Base-by-base conservation (phyloP, 2,888 invertebrate species). In the Conomelus anceps region DNA sequence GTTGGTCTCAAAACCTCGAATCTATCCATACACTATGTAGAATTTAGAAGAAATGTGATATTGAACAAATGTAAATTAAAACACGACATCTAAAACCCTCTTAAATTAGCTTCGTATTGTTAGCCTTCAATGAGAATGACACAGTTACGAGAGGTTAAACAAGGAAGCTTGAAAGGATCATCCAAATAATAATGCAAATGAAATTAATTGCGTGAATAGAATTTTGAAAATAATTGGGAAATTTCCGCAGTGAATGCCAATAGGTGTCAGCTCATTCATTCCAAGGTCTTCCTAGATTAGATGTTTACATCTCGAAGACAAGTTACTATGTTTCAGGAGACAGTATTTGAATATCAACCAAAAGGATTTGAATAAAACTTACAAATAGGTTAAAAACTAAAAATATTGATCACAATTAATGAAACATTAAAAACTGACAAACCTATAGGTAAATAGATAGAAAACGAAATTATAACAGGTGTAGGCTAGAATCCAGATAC, bases 301-400 rank as follows among this genome's bases (percentile, higher is more conserved):
- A n/a, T 63, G 63, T 63, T 86, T 88, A 89, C 86, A 87, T 84
- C 85, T 23, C 88, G 88, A 85, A 86, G 85, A 88, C 85, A 89
- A 41, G 88, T 88, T n/a, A n/a, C 22, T 24, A 89, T 26, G 24
- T 88, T 88, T 34, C 22, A 17, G 86, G 24, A 22, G 26, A 26
- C 85, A 88, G 22, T 63, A 87, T 91, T 91, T 91, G 91, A 91
- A 92, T 91, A 91, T 91, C n/a, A 26, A 23, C n/a, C 29, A 29
- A 91, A 91, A 90, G n/a, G n/a, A 63, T 63, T 4, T n/a, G 4
- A 3, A 63, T 7, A 63, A 63, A 4, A 89, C 90, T 90, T 88
- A 90, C 11, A 34, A 23, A 22, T 41, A 13, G 7, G n/a, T n/a
- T n/a, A n/a, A n/a, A n/a, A 7, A 63, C 20, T n/a, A 4, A n/a